A percentile compares a stretch with the other conserved stretches of the same genome.
These are phyloP conservation scores for Melieria picta DNA, from an alignment of 2,888 invertebrate genomes.

Conservation along the genomic window DNA sequence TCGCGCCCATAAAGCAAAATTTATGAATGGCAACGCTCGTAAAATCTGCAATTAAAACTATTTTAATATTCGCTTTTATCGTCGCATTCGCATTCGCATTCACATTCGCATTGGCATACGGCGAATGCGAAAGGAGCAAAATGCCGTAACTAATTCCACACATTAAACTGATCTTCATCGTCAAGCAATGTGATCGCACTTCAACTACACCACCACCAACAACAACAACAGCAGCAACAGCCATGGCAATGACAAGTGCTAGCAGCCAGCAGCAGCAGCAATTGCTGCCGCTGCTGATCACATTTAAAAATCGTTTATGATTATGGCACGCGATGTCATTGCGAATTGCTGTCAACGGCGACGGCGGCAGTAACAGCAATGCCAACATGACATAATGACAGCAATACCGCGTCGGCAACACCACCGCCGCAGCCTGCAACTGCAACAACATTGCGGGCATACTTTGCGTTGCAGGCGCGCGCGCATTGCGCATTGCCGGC, in stretches of 20 bases:
- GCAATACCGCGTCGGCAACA: conserved; percentile 13
- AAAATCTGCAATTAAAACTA: conserved; percentile 48
- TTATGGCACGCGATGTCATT: conserved; percentile 53
- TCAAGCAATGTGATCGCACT: conserved; percentile 3
- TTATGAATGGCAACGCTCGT: conserved; percentile 47
- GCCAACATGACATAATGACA: conserved; percentile 31
- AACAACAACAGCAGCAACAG: neutral
- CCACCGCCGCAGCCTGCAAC: conserved; percentile 9
- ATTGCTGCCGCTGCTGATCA: conserved; percentile 25
- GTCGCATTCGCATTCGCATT: conserved; percentile 4
- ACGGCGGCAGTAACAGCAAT: conserved; percentile 17
- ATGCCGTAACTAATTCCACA: conserved; percentile 21
- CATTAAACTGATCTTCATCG: neutral
- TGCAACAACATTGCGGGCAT: conserved; percentile 30
- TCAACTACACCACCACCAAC: conserved; percentile 14
- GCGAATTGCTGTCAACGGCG: conserved; percentile 47
- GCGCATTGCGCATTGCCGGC: too few relatives aligned
- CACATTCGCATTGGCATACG: conserved; percentile 8
- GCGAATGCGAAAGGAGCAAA: neutral
- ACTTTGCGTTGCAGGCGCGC: conserved; percentile 28
- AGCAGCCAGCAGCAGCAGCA: conserved; percentile 19
- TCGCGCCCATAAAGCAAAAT: conserved; percentile 44
- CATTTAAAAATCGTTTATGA: conserved; percentile 46
- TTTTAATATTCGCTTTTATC: conserved; percentile 41
- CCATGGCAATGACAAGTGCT: conserved; percentile 7